Evolutionary conservation across 1,140 invertebrate genomes (phyloP).

Genomic region (Mycetomoellerius zeteki): DNA sequence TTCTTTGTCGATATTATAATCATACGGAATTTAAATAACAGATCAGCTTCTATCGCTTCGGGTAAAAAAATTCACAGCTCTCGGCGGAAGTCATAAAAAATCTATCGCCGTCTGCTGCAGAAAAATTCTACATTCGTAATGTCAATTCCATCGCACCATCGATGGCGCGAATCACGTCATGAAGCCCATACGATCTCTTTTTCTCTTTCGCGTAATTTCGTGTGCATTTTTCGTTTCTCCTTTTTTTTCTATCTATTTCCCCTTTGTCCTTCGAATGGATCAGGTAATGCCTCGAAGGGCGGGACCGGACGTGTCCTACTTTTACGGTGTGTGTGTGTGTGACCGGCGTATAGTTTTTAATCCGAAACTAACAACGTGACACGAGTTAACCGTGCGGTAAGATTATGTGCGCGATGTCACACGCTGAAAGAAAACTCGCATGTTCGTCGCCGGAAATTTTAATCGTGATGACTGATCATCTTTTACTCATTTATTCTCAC

Average conservation of each 20-base stretch:
- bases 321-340: no score
- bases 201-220: constrained; percentile 45
- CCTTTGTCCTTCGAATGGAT: constrained; percentile 47
- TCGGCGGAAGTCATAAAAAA: constrained; percentile 41
- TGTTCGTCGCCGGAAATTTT: constrained; percentile 15
- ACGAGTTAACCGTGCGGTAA: constrained; percentile 62
- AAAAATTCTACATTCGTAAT: constrained; percentile 53
- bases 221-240: constrained; percentile 22
- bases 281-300: constrained; percentile 43
- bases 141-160: constrained; percentile 51
- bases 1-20: background rate
- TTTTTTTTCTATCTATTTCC: constrained; percentile 27
- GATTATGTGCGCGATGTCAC: constrained; percentile 10
- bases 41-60: background rate
- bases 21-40: constrained; percentile 32
- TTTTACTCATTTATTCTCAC: background rate
- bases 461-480: background rate
- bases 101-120: constrained; percentile 37
- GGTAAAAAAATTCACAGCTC: constrained; percentile 14
- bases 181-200: constrained; percentile 17
- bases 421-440: background rate
- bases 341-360: constrained; percentile 76
- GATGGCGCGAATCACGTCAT: constrained; percentile 49
- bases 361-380: constrained; percentile 72
- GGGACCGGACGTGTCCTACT: constrained; percentile 64